Evolutionary conservation across 2,113 vertebrate genomes (phyloP).

Genomic region (Oreochromis tanganicae): DNA sequence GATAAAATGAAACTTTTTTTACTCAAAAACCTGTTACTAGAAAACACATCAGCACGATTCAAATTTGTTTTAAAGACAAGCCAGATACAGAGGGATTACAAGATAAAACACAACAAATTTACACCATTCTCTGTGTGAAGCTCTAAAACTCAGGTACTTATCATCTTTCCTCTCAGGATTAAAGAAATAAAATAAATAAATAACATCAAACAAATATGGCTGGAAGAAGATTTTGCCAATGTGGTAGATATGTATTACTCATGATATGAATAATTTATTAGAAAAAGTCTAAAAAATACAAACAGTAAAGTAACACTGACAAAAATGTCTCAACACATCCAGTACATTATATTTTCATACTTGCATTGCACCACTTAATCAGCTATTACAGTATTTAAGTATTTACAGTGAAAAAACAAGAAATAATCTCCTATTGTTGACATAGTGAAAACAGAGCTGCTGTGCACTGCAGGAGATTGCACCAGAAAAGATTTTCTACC

Average conservation of each 20-base stretch:
- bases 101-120: slow-evolving; percentile 2
- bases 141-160: background rate
- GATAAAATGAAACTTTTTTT: background rate
- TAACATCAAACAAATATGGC: background rate
- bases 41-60: background rate
- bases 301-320: slow-evolving; percentile 5
- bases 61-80: background rate
- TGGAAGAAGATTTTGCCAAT: slow-evolving; percentile 3
- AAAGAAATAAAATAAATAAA: background rate
- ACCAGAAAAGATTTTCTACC: background rate
- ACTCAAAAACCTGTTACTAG: slow-evolving; percentile 1
- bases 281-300: slow-evolving; percentile 44
- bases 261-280: slow-evolving; percentile 40
- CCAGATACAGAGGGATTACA: background rate
- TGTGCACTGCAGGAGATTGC: background rate
- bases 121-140: background rate
- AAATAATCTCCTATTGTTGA: background rate
- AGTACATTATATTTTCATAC: background rate
- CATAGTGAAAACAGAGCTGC: background rate
- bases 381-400: background rate
- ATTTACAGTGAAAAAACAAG: background rate
- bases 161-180: background rate
- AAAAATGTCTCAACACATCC: slow-evolving; percentile 5
- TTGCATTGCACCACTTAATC: background rate
- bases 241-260: background rate